These are phyloP conservation scores for Halcyon malimbica DNA, from an alignment of 2,113 vertebrate species.

Conservation along the genomic window DNA sequence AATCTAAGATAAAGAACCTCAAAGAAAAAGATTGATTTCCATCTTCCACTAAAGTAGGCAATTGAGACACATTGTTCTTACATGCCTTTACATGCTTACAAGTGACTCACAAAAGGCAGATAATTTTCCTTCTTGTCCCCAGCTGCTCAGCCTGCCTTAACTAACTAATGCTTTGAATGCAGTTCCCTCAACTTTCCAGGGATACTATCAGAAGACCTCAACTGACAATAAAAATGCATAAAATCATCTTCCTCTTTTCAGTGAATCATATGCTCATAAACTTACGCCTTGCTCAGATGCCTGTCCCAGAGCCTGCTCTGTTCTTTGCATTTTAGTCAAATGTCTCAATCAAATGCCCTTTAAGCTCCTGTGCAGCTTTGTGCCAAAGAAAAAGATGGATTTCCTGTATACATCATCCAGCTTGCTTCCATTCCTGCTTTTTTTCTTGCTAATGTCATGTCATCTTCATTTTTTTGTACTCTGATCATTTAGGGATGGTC, in stretches of 20 bases:
- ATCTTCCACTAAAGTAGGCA: background rate
- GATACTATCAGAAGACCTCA: background rate
- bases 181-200: background rate
- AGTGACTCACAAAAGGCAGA: background rate
- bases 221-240: background rate
- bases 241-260: background rate
- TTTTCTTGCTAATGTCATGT: background rate
- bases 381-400: background rate
- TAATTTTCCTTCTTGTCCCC: background rate
- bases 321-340: conserved; percentile 53
- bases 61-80: background rate
- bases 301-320: background rate
- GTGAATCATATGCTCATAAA: background rate
- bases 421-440: background rate
- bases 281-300: background rate
- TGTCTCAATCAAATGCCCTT: conserved; percentile 26
- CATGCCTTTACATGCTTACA: background rate
- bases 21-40: background rate
- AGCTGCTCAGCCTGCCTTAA: conserved; percentile 2
- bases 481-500: background rate
- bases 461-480: background rate
- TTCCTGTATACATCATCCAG: background rate
- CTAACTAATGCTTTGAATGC: background rate
- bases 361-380: background rate
- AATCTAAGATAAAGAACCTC: background rate